Evolutionary conservation across 2,113 vertebrate species (phyloP).

Genomic region (Vanacampus margaritifer): DNA sequence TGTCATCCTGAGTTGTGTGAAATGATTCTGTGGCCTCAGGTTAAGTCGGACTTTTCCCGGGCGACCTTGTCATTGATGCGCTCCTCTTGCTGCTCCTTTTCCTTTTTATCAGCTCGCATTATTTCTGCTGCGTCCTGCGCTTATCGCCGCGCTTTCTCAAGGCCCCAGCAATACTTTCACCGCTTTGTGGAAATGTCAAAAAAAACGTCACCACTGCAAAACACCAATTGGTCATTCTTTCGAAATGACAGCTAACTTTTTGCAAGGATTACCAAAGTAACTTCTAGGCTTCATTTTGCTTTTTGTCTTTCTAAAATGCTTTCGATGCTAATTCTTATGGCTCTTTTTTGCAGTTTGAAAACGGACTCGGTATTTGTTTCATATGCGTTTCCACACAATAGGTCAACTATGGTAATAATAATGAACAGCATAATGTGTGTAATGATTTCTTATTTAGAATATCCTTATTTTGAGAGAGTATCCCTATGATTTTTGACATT

Average conservation of each 20-base stretch:
- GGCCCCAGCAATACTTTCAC: conserved; percentile 26
- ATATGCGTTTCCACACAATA: too few species aligned
- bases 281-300: too few species aligned
- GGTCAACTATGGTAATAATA: too few species aligned
- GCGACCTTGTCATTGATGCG: conserved; percentile 75
- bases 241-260: background rate
- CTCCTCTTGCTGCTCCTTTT: conserved; percentile 43
- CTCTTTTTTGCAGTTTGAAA: too few species aligned
- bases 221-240: background rate
- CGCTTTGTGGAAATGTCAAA: background rate
- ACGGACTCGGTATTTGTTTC: too few species aligned
- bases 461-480: too few species aligned
- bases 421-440: too few species aligned
- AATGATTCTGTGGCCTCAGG: conserved; percentile 81
- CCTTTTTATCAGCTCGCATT: conserved; percentile 37
- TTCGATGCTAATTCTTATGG: too few species aligned
- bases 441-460: too few species aligned
- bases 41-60: conserved; percentile 76
- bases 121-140: conserved; percentile 45
- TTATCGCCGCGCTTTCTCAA: conserved; percentile 38
- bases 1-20: conserved; percentile 42
- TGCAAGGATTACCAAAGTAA: background rate
- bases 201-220: background rate
- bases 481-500: too few species aligned
- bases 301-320: too few species aligned